Evolutionary conservation across 1,140 invertebrate genomes (phyloP).

Genomic region (Alviniconcha marisindica): DNA sequence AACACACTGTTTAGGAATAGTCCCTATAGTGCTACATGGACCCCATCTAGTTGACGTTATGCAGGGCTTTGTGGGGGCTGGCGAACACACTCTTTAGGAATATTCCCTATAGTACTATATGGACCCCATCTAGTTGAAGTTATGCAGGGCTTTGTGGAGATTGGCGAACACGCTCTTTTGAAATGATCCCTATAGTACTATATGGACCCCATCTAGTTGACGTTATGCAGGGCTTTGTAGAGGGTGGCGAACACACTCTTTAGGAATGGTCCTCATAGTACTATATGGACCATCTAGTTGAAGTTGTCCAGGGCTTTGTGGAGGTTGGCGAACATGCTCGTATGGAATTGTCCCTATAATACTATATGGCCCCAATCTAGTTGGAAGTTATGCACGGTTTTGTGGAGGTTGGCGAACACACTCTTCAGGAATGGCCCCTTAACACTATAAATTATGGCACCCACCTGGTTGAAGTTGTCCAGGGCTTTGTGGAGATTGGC

Average conservation of each 20-base stretch:
- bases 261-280: background rate
- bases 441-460: background rate
- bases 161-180: constrained; percentile 78
- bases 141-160: constrained; percentile 95
- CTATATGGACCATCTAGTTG: background rate
- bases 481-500: background rate
- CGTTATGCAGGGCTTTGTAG: constrained; percentile 92
- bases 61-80: constrained; percentile 95
- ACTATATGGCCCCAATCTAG: background rate
- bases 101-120: no score
- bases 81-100: constrained; percentile 82
- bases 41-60: constrained; percentile 88
- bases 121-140: constrained; percentile 84
- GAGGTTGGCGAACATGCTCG: background rate
- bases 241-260: background rate
- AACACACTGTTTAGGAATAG: background rate
- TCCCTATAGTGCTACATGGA: background rate
- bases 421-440: background rate
- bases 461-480: background rate
- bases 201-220: constrained; percentile 80
- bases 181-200: no score
- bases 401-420: background rate
- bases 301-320: background rate
- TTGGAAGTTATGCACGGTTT: background rate
- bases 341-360: background rate